Base-by-base conservation (phyloP, 2,888 invertebrate species). In the Carpatolechia fugitivella region DNA sequence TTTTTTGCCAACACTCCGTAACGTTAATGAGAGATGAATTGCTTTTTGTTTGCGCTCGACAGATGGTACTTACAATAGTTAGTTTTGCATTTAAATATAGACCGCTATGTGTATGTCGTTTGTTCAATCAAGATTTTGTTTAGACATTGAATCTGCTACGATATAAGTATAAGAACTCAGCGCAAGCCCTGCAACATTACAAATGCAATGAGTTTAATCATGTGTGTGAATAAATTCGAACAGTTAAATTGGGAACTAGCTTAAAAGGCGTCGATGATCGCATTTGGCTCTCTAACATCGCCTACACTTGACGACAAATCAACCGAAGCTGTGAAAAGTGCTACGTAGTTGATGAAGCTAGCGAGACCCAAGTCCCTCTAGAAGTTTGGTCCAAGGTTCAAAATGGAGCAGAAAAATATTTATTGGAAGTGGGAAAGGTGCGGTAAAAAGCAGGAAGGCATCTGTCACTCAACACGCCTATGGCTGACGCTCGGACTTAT, bases 1-100 rank as follows among this genome's bases (percentile, higher is more conserved):
- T 87, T 85, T 85, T 83, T 82, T 81, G 35, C 74, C 57, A 65
- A 65, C 65, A 68, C 72, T 73, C 69, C 56, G 77, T 70, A 74
- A 78, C 70, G 75, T 75, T 82, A 78, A 81, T 80, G 79, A 65
- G 75, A 81, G 76, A 79, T 79, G 78, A 77, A 78, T 78, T 74
- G 76, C 72, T 85, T 85, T 86, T 87, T 86, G 80, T 81, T 77
- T 70, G 70, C 64, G 73, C 64, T 77, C 75, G 71, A 74, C 79
- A 80, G 76, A 80, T 82, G 75, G 74, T 78, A 68, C 62, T 62
- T 67, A 73, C 74, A 80, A 78, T 72, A 70, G 68, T 74, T 76
- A 70, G 72, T 82, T n/a, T 80, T 77, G 73, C 70, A 78, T 80
- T 80, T 72, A 72, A 78, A 69, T 69, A 69, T 63, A 65, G 56